Evolutionary conservation across 2,888 invertebrate genomes (phyloP), one percentile per base, ranked within the genome.

Genomic region (Drosophila setosimentum): DNA sequence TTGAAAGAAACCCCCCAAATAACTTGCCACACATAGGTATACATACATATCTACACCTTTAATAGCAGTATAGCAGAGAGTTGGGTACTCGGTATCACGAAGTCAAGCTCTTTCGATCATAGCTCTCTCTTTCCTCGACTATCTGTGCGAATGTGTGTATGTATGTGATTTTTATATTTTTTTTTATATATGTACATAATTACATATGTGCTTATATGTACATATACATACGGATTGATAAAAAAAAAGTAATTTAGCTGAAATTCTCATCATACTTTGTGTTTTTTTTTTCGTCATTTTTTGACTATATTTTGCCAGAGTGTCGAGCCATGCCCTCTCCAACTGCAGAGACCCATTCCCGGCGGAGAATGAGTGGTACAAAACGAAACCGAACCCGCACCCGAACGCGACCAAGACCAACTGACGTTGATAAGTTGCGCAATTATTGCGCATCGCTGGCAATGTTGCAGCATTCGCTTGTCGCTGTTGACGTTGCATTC

Each of bases 351-450:
- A 35, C 37, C 49, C 40, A 42, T 45, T 18, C 53, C 32, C 49
- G 16, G 53, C 40, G 29, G 53, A 30, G 35, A 8, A 10, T 21
- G 27, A 51, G 32, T 30, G 48, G 57, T 54, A 11, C 29, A 45
- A 40, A 37, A 29, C 6, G 45, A 45, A 24, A 24, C 21, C 21
- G 45, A 7, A 45, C 45, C 45, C 13, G 21, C 2, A 45, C 7
- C 21, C 45, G 45, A 11, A 6, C 11, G 0, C 6, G 37, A 32
- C 45, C 55, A n/a, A 68, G 59, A 68, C 63, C 69, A 63, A 70
- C 65, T 76, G 83, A 81, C 78, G 81, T 82, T 82, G 78, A 80
- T 73, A 77, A 75, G 83, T 74, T 78, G 80, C 62, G 81, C 83
- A 86, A 83, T 85, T 82, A 82, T 77, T 76, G 72, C 72, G 81